Percentiles rank a stretch among this genome's conserved stretches.
These are phyloP conservation scores for Aleiodes sp. DNA, from an alignment of 1,140 invertebrate species.

Conservation along the genomic window DNA sequence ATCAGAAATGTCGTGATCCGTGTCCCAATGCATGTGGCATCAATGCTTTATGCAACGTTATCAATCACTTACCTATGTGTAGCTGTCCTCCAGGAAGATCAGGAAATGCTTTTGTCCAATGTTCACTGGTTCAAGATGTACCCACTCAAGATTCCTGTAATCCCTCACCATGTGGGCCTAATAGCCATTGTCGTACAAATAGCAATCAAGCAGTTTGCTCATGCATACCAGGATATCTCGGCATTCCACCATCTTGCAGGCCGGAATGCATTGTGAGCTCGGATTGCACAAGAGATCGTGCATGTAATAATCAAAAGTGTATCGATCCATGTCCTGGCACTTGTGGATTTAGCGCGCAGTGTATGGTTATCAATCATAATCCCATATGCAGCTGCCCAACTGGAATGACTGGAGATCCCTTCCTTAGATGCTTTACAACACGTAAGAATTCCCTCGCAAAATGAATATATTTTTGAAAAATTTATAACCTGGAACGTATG, in stretches of 20 bases:
- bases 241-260: slow-evolving; percentile 65
- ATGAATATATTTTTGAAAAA: too few relatives aligned
- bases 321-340: slow-evolving; percentile 65
- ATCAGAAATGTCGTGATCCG: slow-evolving; percentile 79
- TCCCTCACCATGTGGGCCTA: slow-evolving; percentile 70
- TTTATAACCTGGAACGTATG: too few relatives aligned
- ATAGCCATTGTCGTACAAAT: slow-evolving; percentile 66
- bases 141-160: slow-evolving; percentile 52
- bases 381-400: slow-evolving; percentile 78
- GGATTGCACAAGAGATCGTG: slow-evolving; percentile 61
- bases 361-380: slow-evolving; percentile 79
- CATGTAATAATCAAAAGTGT: slow-evolving; percentile 67
- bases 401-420: slow-evolving; percentile 77
- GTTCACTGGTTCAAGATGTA: slow-evolving; percentile 64
- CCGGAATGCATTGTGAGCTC: slow-evolving; percentile 65
- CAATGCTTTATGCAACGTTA: slow-evolving; percentile 74
- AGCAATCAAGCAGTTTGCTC: slow-evolving; percentile 62
- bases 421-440: slow-evolving; percentile 59
- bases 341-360: slow-evolving; percentile 69
- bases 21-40: slow-evolving; percentile 78
- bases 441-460: slow-evolving; percentile 49
- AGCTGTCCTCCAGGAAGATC: slow-evolving; percentile 73
- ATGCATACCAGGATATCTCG: slow-evolving; percentile 60
- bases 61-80: slow-evolving; percentile 79
- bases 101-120: slow-evolving; percentile 77